Percentiles rank a stretch among this genome's conserved stretches.
These are phyloP conservation scores for Rhabdomys dilectus DNA, from an alignment of 2,113 vertebrate species.

Conservation along the genomic window DNA sequence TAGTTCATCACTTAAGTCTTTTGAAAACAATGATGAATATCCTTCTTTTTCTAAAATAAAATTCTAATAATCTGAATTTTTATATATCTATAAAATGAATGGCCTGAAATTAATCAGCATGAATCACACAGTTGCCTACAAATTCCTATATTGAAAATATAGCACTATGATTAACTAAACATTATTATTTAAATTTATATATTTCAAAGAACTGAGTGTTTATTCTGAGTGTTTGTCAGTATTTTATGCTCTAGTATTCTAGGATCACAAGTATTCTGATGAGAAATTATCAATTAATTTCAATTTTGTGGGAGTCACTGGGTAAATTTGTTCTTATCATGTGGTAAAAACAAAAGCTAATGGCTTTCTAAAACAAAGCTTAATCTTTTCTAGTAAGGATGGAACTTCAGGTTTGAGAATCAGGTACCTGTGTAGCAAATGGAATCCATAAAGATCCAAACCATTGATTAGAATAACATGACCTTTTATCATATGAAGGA, in stretches of 20 bases:
- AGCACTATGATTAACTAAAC: not conserved
- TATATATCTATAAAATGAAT: not conserved
- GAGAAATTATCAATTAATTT: conserved; percentile 15
- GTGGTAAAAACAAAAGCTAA: not conserved
- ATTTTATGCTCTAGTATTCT: not conserved
- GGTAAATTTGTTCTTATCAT: conserved; percentile 2
- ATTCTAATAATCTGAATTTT: not conserved
- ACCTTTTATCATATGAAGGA: not conserved
- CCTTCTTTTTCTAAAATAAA: not conserved
- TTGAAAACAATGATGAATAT: not conserved
- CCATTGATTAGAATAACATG: not conserved
- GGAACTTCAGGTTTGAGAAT: not conserved
- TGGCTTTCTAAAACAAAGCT: not conserved
- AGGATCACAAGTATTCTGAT: not conserved
- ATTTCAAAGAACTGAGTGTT: not conserved
- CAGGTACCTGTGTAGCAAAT: not conserved
- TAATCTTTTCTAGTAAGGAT: not conserved
- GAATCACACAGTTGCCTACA: not conserved
- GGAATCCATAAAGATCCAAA: not conserved
- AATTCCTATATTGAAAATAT: not conserved
- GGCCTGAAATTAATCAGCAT: not conserved
- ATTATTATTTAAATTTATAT: conserved; percentile 19
- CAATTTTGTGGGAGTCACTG: not conserved
- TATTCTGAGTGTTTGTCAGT: not conserved
- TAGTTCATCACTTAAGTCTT: not conserved